Evolutionary conservation across 2,888 invertebrate species (phyloP), one percentile per base, ranked within the genome.

Genomic region (Ptychoptera albimana): DNA sequence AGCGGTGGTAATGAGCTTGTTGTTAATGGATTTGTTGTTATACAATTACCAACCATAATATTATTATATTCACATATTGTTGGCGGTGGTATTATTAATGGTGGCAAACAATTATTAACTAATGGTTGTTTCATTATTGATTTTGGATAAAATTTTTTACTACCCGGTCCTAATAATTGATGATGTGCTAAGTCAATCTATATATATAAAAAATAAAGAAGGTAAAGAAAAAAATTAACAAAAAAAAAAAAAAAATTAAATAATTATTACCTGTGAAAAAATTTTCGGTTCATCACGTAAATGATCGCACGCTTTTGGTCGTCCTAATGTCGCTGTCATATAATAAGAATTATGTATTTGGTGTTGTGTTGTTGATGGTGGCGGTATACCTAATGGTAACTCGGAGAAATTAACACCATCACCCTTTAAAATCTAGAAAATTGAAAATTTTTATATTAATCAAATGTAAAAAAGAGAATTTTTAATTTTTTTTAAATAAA

Each of bases 181-280:
- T 63, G 65, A 50, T 63, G 65, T 39, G 64, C 64, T 51, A 64
- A 58, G 57, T 64, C 64, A 56, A 65, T 65, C 65, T 64, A n/a
- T n/a, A n/a, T n/a, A n/a, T n/a, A n/a, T n/a, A 37, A 29, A 39
- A 29, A 14, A 39, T 34, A 29, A n/a, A 30, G 14, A 23, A 32
- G 43, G 12, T 12, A 36, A 36, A 36, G 4, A 8, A 36, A 12
- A 12, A 12, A 3, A 11, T 32, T 32, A 32, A 9, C 8, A n/a
- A n/a, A 32, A 32, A 32, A 32, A 7, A 9, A 7, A 3, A n/a
- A 11, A 7, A 32, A n/a, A n/a, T 9, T 11, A n/a, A 32, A 3
- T 7, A 7, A 61, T 57, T 56, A 57, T 63, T 65, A 65, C 65
- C 63, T 66, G 66, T 49, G 65, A 64, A 53, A 64, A 66, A 52